Base-by-base conservation (phyloP, 2,113 vertebrate genomes). In the Corythoichthys haematopterus region DNA sequence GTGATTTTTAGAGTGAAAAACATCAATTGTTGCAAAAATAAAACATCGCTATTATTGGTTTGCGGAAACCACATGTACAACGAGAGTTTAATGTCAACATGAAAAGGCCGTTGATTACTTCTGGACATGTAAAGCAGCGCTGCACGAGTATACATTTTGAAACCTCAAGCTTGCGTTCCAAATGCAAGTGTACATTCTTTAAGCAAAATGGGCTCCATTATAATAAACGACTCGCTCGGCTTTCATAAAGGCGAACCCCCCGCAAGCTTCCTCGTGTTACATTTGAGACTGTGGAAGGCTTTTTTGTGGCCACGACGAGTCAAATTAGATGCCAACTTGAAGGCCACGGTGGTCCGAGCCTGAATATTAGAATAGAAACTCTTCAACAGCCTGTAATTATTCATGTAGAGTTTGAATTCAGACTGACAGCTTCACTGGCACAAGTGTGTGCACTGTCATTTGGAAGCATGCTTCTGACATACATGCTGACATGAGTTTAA, bases 1-100 rank as follows among this genome's bases (percentile, higher is more conserved):
- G 73, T 62, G 65, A 85, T 82, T 82, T 79, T 45, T 13, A 7
- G 6, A 5, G 10, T 6, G 48, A 7, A 28, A 28, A 53, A 53
- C 3, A 8, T 28, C 20, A 50, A 50, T 43, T 43, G 8, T 55
- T 55, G 52, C 52, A 3, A 55, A 11, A 36, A 57, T 36, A 57
- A 57, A 36, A 57, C 55, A 36, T 57, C 11, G 2, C 55, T 36
- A 7, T 57, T 61, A 38, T 20, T 2, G 16, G 16, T 43, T n/a
- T 37, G 14, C 10, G 58, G 10, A 43, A 20, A 61, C 59, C 38
- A n/a, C 57, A 40, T 4, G 60, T 46, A 46, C n/a, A 15, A 10
- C 2, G 11, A 6, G n/a, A 11, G 11, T 62, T 46, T 46, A 46
- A 62, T 12, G 5, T 46, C 20, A 28, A 46, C 33, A 57, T 13